phyloP scores from a whole-genome alignment of 2,888 invertebrate species.

The Ornithoptera alexandrae region DNA sequence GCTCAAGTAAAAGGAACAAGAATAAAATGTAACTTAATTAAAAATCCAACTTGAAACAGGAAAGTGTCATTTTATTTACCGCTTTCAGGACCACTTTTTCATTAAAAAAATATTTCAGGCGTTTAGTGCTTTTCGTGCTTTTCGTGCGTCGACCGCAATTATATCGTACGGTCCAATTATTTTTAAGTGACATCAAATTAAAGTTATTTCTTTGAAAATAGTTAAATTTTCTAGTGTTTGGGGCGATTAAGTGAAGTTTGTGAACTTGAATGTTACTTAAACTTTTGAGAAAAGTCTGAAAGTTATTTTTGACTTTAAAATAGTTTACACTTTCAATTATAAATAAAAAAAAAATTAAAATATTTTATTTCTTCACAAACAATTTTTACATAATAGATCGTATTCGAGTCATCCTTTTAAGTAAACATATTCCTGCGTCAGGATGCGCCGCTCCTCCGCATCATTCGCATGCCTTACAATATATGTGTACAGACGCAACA shows the following conservation, averaged over 20 bases:
- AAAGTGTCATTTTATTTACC: conserved; percentile 13
- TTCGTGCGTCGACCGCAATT: conserved; percentile 23
- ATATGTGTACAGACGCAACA: too few species aligned
- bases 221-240: too few species aligned
- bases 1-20: too few species aligned
- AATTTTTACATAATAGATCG: too few species aligned
- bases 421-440: too few species aligned
- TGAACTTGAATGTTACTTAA: background rate
- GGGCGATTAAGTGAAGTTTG: too few species aligned
- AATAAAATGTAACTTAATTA: conserved; percentile 2
- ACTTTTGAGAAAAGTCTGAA: background rate
- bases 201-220: conserved; percentile 13
- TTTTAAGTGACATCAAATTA: conserved; percentile 25
- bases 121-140: conserved; percentile 11
- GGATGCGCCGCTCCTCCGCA: too few species aligned
- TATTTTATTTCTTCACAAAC: too few species aligned
- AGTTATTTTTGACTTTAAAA: background rate
- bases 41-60: conserved; percentile 8
- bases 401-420: too few species aligned
- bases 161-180: conserved; percentile 24
- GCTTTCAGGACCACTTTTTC: conserved; percentile 10
- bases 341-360: too few species aligned
- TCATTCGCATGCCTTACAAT: too few species aligned
- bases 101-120: conserved; percentile 5
- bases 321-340: too few species aligned